Base-by-base conservation (phyloP, 2,797 vertebrate genomes). In the Etheostoma nigrum region DNA sequence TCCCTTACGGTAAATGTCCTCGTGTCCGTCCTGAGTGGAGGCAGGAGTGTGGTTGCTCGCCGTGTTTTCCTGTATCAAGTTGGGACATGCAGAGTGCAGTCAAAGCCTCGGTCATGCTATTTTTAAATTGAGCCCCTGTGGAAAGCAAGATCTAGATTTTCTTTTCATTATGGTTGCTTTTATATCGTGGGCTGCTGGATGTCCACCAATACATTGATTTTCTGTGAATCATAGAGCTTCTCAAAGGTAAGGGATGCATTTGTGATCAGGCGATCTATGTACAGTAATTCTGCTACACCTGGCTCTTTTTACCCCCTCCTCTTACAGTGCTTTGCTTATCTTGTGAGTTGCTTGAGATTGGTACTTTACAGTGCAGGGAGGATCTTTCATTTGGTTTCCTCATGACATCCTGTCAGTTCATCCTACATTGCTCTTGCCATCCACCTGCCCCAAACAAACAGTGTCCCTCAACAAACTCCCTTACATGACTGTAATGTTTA, bases 111-210 rank as follows among this genome's bases (percentile, higher is more conserved):
- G 82, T 80, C 81, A 53, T 84, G 91, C 90, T 95, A 92, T 94
- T 95, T 95, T 94, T 92, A 92, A 92, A 92, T 89, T 40, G 72
- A 91, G 73, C 89, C 90, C 82, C 86, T 83, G 85, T 88, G 90
- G 91, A 91, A 95, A 88, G 85, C 84, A 73, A 92, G 90, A 92
- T 92, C 89, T 88, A 92, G 92, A 88, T 90, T 91, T 84, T 85
- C 79, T 88, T 89, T 73, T 88, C 82, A 81, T 87, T 84, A 81
- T 89, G 88, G 76, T 87, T 88, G 87, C 81, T 84, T 90, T 88
- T 74, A 76, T 82, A 75, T 87, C 79, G 88, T 42, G 67, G 82
- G 82, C 88, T 77, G 79, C 84, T 74, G 91, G 93, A 93, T 93
- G 90, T 86, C 83, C 74, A 87, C 80, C 87, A 86, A 73, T 69